Evolutionary conservation across 1,140 invertebrate species (phyloP), one percentile per base, ranked within the genome.

Genomic region (Apis cerana): DNA sequence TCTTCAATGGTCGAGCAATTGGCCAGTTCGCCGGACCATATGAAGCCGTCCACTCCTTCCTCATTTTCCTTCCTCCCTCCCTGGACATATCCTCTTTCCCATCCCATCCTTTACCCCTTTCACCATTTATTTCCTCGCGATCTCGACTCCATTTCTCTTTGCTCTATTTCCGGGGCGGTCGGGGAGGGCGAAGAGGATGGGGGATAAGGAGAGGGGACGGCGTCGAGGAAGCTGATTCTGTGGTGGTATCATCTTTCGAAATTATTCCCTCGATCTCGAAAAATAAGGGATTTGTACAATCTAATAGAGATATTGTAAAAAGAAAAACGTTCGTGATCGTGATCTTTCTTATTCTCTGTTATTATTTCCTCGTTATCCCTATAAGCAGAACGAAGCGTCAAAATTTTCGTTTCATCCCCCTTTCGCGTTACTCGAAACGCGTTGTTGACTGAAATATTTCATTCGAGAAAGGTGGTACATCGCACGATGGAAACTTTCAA

Each of bases 1-100:
- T 89, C 91, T 92, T 91, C 85, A 90, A 89, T 92, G 92, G 91
- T 92, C 91, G 86, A 90, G 89, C 92, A 92, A 93, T 93, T 94
- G 93, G 92, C 93, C 93, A 94, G 91, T 93, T 93, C 91, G 92
- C 91, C 75, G 85, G 80, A 89, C 91, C 92, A 92, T 88, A 76
- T 88, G 90, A 91, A 90, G 87, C 83, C 87, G 88, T 89, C 80
- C 87, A 78, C 78, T 80, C 78, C 61, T 77, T 83, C 67, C 78
- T 61, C 67, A 56, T 80, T 80, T 79, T 75, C 78, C 64, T 68
- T 68, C 74, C 65, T 62, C 33, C 33, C 54, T 68, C 50, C 33
- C 54, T 68, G 64, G 74, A 54, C 27, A 61, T 48, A 65, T 75
- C 21, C 10, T 19, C 33, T 54, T 58, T 23, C 43, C 11, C 9